Evolutionary conservation across 2,888 invertebrate genomes (phyloP), one percentile per base, ranked within the genome.

Genomic region (Parnassius apollo): DNA sequence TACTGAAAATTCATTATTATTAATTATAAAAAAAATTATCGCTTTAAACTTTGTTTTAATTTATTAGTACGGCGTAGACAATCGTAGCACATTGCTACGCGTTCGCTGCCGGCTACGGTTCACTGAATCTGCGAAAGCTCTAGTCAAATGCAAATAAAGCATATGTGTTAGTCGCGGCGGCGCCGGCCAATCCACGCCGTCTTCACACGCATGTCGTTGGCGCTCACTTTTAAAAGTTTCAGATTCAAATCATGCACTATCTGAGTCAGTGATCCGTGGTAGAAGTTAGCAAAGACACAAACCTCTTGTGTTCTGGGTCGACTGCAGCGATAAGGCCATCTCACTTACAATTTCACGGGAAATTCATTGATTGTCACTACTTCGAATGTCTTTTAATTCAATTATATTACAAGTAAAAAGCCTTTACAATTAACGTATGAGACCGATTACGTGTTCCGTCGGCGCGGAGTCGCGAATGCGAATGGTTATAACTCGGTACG

Each of bases 251-350:
- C 79, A 85, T 84, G 83, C 82, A 82, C 80, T 80, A 76, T 72
- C 42, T 51, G 11, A 50, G 13, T 25, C 50, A 22, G 11, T 56
- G 46, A 63, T 56, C 25, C 68, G 66, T 65, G 68, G 69, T 70
- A 73, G 65, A 71, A 69, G 42, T 59, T 71, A 71, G 67, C 69
- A 73, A 76, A 59, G 75, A 88, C 84, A 83, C 84, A 83, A 85
- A 85, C 93, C 91, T 88, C 93, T 91, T 64, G 93, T 88, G 80
- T 91, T 92, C 80, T 92, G 93, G 82, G 92, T 88, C 77, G 93
- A 85, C 73, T 93, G 92, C 77, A 93, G 91, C 80, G 94, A 94
- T 76, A 93, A 82, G 71, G 93, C 89, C 85, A 93, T 93, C 79
- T 93, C 90, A 80, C 93, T 92, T 74, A 57, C 92, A 93, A 72